Evolutionary conservation across 2,888 invertebrate genomes (phyloP).

Genomic region (Cheilosia scutellata): DNA sequence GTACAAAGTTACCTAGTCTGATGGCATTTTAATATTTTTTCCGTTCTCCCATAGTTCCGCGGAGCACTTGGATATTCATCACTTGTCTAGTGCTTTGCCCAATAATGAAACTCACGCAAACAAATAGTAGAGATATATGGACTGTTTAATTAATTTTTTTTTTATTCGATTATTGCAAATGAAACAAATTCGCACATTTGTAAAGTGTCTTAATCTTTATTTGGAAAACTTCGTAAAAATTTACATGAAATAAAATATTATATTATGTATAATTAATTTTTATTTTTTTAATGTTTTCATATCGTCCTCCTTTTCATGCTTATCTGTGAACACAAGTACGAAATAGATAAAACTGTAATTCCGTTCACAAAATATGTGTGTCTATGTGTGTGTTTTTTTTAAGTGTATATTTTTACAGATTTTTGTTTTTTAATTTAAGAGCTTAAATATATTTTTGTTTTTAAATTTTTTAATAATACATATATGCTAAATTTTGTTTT

Average conservation of each 20-base stretch:
- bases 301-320: conserved; percentile 49
- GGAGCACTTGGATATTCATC: no score
- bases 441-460: conserved; percentile 68
- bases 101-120: no score
- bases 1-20: no score
- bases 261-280: conserved; percentile 67
- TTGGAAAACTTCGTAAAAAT: conserved; percentile 80
- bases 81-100: no score
- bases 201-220: conserved; percentile 81
- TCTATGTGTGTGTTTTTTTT: conserved; percentile 77
- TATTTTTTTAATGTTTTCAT: conserved; percentile 59
- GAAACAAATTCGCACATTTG: conserved; percentile 47
- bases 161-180: background rate
- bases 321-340: conserved; percentile 71
- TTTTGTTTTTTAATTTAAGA: conserved; percentile 66
- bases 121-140: no score
- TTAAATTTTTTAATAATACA: conserved; percentile 62
- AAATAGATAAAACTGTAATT: conserved; percentile 69
- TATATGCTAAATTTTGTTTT: conserved; percentile 67
- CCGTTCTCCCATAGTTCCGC: no score
- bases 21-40: no score
- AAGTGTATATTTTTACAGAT: conserved; percentile 79
- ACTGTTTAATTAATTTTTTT: no score
- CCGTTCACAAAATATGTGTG: conserved; percentile 66
- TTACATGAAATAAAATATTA: conserved; percentile 76